phyloP scores from a whole-genome alignment of 2,888 invertebrate species.

The Trichogramma evanescens region DNA sequence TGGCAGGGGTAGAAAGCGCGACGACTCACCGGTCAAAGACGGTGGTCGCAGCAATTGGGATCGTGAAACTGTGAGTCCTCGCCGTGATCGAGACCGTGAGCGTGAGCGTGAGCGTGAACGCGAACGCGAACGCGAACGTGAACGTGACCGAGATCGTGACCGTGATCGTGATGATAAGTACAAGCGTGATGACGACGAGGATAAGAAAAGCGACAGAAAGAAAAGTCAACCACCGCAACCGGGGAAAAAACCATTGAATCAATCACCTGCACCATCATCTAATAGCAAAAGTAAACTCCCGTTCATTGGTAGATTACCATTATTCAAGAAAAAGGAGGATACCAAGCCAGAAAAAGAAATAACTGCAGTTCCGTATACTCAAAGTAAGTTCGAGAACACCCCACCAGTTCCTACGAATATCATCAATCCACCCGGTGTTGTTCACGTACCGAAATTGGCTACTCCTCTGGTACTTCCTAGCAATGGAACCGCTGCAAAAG shows the following conservation, averaged over 20 bases:
- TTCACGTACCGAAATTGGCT: conserved; percentile 43
- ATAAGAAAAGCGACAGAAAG: conserved; percentile 37
- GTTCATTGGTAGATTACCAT: conserved; percentile 79
- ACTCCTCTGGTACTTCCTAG: conserved; percentile 30
- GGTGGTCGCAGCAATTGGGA: conserved; percentile 16
- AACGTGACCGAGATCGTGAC: conserved; percentile 22
- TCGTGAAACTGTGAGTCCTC: not conserved
- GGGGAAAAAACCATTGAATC: conserved; percentile 26
- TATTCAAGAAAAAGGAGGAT: conserved; percentile 59
- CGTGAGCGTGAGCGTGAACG: conserved; percentile 38
- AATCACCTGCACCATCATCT: conserved; percentile 30
- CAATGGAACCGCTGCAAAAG: conserved; percentile 21
- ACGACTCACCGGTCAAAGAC: conserved; percentile 34
- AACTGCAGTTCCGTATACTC: conserved; percentile 40
- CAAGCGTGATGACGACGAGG: conserved; percentile 31
- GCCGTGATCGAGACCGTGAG: conserved; percentile 39
- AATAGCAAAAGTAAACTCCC: conserved; percentile 64
- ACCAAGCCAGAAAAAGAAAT: conserved; percentile 49
- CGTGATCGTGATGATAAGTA: conserved; percentile 21
- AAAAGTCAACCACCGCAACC: conserved; percentile 15
- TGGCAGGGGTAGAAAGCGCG: conserved; percentile 37
- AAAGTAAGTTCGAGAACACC: conserved; percentile 45
- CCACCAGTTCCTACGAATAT: conserved; percentile 43
- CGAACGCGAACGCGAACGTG: conserved; percentile 40
- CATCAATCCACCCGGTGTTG: conserved; percentile 45